These are phyloP conservation scores for Ptychodera flava DNA, from an alignment of 35 echinoderm and acorn worm species.

Conservation along the genomic window DNA sequence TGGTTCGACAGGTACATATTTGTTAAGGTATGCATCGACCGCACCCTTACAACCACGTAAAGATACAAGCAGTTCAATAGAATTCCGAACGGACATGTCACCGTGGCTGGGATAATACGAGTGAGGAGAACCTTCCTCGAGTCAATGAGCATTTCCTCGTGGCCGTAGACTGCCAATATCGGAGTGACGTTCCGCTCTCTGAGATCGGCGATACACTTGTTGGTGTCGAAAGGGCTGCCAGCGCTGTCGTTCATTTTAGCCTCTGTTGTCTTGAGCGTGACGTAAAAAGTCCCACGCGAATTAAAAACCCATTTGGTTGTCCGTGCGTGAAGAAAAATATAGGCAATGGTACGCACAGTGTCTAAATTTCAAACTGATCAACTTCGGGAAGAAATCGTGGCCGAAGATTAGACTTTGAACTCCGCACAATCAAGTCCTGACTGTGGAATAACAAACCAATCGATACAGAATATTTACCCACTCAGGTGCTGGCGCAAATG, in stretches of 20 bases:
- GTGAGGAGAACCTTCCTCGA: background rate
- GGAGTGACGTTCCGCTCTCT: background rate
- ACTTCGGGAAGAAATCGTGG: no score
- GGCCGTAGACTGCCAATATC: background rate
- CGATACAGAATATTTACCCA: no score
- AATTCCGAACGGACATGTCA: background rate
- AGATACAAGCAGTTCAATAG: background rate
- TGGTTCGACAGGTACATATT: background rate
- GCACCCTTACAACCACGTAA: background rate
- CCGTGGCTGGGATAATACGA: background rate
- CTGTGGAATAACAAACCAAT: no score
- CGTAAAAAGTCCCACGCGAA: no score
- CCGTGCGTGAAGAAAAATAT: no score
- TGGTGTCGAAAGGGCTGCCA: background rate
- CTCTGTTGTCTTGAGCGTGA: no score
- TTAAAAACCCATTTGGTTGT: no score
- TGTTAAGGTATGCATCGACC: background rate
- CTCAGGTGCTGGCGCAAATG: no score
- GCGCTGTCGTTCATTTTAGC: background rate
- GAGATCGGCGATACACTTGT: background rate
- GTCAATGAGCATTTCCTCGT: background rate
- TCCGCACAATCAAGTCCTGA: no score
- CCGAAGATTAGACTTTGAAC: no score
- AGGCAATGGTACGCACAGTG: no score
- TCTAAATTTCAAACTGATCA: no score